Evolutionary conservation across 2,888 invertebrate genomes (phyloP), one percentile per base, ranked within the genome.

Genomic region (Eupithecia inturbata): DNA sequence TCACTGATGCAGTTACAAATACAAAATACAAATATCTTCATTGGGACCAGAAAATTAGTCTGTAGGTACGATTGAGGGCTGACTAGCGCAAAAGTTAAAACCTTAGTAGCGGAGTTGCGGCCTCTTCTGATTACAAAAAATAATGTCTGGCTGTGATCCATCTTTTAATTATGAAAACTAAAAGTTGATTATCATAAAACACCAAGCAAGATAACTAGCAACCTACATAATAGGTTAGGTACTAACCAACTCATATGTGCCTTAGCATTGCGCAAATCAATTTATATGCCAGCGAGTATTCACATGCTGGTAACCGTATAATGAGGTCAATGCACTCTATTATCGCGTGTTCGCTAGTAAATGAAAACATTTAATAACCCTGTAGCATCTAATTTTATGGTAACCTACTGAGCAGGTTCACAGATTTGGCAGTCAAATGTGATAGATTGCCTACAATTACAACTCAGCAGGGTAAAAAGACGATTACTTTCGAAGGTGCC

Each of bases 291-390:
- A 28, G 45, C 14, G 67, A 31, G 31, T 67, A 2, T 1, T 33
- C n/a, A 49, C 49, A 16, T 57, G 45, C 41, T 41, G 10, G 62
- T 49, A 45, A 68, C 26, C 49, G 45, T 53, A 28, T 49, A 72
- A 72, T 4, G 53, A 49, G 72, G 72, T 66, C 72, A 69, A 57
- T 41, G 72, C 64, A 73, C 72, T 73, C 41, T 9, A 31, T 39
- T 72, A 72, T 72, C 72, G 53, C 68, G 63, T 67, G 68, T 39
- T 49, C 9, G 63, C 41, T 45, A 72, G 67, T 45, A 63, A 64
- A 62, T 31, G 36, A 66, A 39, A n/a, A 66, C 66, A 62, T 16
- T 39, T 66, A 22, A 36, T 66, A 36, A 66, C 36, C 64, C 39
- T 66, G 22, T 16, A 22, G 1, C 14, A 66, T 66, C 39, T 33